These are phyloP conservation scores for Cassiopea andromeda DNA, from an alignment of 30 jellyfish, hydroid and myxozoan species.

Conservation along the genomic window DNA sequence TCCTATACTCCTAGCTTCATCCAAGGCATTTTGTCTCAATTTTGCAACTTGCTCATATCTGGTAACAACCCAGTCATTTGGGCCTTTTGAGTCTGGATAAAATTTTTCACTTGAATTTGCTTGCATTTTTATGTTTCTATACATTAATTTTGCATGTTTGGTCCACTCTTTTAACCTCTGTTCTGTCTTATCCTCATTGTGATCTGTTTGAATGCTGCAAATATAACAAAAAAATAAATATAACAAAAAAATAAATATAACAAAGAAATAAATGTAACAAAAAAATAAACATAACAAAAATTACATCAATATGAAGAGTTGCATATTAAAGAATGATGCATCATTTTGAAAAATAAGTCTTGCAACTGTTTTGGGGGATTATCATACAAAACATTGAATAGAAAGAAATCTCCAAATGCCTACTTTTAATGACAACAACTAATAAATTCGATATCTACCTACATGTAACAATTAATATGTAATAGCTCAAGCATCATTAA, in stretches of 20 bases:
- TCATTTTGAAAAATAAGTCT: too few relatives aligned
- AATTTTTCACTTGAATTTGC: constrained; percentile 46
- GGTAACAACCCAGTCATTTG: constrained; percentile 80
- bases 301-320: too few relatives aligned
- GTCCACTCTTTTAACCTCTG: constrained; percentile 76
- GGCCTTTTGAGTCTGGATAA: constrained; percentile 74
- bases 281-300: background rate
- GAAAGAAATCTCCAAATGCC: too few relatives aligned
- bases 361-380: too few relatives aligned
- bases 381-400: too few relatives aligned
- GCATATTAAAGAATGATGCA: too few relatives aligned
- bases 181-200: constrained; percentile 91
- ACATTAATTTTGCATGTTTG: constrained; percentile 68
- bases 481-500: too few relatives aligned
- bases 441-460: too few relatives aligned
- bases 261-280: background rate
- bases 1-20: constrained; percentile 80
- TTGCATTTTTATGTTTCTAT: constrained; percentile 44
- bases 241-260: background rate
- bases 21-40: constrained; percentile 85
- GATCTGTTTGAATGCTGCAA: constrained; percentile 94
- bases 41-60: constrained; percentile 57
- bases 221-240: background rate
- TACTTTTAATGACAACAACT: too few relatives aligned
- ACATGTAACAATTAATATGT: too few relatives aligned